Conservation (phyloP, 64 coral and sea anemone genomes). For the Anthopleura sola region DNA sequence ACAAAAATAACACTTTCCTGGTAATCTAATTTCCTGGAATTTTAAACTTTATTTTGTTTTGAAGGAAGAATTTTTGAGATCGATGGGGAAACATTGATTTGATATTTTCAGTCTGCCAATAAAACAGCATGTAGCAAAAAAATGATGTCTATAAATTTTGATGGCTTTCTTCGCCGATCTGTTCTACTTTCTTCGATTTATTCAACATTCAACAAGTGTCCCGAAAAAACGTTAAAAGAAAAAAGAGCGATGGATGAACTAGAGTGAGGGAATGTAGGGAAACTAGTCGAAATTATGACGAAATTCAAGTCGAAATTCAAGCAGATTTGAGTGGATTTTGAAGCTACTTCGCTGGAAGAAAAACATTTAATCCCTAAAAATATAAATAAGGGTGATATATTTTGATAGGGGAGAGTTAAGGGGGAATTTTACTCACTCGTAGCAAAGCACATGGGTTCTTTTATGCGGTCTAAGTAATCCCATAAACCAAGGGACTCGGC, state of each 20-base stretch:
- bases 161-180: not conserved
- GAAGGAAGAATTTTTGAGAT: not conserved
- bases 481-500: conserved; percentile 84
- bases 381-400: not conserved
- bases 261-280: not conserved
- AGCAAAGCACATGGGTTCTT: conserved; percentile 88
- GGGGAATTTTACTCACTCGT: conserved; percentile 67
- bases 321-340: not conserved
- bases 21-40: not conserved
- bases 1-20: not conserved
- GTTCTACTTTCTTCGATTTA: not conserved
- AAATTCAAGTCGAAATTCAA: not conserved
- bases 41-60: not conserved
- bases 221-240: conserved; percentile 12
- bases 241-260: conserved; percentile 4
- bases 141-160: not conserved
- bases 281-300: not conserved
- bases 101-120: not conserved
- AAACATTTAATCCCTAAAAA: not conserved
- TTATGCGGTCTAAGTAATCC: conserved; percentile 88
- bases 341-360: not conserved
- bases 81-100: not conserved
- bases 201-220: conserved; percentile 20
- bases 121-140: conserved; percentile 5
- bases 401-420: not conserved